Base-by-base conservation (phyloP, 1,140 invertebrate species). In the Pararge aegeria region DNA sequence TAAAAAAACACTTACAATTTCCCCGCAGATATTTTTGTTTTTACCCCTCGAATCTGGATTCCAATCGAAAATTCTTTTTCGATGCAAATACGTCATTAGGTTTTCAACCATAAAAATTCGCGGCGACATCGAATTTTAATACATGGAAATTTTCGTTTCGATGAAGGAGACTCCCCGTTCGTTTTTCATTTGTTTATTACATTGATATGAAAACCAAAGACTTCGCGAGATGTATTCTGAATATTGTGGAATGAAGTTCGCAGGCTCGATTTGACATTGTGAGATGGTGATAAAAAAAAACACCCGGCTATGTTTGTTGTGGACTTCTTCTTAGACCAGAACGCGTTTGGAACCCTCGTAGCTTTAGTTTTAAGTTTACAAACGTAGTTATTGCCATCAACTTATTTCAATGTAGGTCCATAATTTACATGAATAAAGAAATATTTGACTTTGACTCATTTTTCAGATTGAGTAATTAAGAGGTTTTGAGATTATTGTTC, bases 61-160 rank as follows among this genome's bases (percentile, higher is more conserved):
- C 55, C 56, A 55, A 65, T 54, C 52, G 57, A 64, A 15, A 73
- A 72, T 69, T 72, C 73, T 74, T 78, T 80, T 76, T 66, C 68
- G 63, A 80, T 80, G 78, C 76, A 81, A 75, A 81, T 78, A 68
- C 66, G 63, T 77, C 75, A 73, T 78, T 77, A 75, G 66, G 64
- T 64, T 65, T 60, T 64, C 66, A 52, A 62, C 72, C 68, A 78
- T 73, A 75, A 73, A 73, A 73, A 80, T 76, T 80, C 78, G 70
- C 61, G 68, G 61, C 58, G 46, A 44, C 55, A 66, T 65, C 61
- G 75, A 76, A 78, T 78, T 71, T 80, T 80, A 80, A 78, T 78
- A 66, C 64, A 78, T 80, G 78, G 63, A 74, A 78, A 80, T 80
- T 66, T 68, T 52, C 55, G 51, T 57, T 70, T 15, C 61, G 59